Conservation (phyloP, 2,113 vertebrate species). For the Guaruba guarouba region DNA sequence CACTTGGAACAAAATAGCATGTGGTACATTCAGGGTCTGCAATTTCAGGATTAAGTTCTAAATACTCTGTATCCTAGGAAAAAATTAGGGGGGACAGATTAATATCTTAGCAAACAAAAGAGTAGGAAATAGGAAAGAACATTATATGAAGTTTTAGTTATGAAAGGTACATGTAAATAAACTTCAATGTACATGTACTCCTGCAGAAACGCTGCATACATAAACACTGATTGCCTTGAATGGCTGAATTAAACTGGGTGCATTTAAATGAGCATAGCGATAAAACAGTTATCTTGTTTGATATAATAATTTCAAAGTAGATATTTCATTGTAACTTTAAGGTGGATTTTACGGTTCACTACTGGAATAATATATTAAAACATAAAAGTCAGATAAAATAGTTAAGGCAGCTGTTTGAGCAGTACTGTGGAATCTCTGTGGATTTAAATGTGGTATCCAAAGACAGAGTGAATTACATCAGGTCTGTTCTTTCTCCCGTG, state of each 20-base stretch:
- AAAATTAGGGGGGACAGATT: background rate
- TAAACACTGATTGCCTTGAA: background rate
- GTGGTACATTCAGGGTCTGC: background rate
- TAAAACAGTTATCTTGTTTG: background rate
- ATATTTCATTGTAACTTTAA: background rate
- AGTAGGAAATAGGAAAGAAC: background rate
- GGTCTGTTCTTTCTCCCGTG: background rate
- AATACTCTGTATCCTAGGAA: background rate
- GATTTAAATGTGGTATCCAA: background rate
- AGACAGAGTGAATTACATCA: background rate
- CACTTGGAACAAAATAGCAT: background rate
- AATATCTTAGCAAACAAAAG: background rate
- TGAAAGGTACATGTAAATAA: background rate
- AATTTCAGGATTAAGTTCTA: background rate
- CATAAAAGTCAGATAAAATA: background rate
- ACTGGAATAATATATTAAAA: background rate
- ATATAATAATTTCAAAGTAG: background rate
- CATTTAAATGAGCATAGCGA: background rate
- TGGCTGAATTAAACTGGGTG: background rate
- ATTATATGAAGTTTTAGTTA: background rate
- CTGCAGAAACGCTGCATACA: background rate
- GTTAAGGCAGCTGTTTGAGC: background rate
- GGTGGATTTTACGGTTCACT: background rate
- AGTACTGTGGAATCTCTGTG: background rate
- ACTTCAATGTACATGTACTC: background rate